A percentile compares a stretch with the other conserved stretches of the same genome.
Conservation (phyloP, 2,113 vertebrate species). For the Boleophthalmus pectinirostris region DNA sequence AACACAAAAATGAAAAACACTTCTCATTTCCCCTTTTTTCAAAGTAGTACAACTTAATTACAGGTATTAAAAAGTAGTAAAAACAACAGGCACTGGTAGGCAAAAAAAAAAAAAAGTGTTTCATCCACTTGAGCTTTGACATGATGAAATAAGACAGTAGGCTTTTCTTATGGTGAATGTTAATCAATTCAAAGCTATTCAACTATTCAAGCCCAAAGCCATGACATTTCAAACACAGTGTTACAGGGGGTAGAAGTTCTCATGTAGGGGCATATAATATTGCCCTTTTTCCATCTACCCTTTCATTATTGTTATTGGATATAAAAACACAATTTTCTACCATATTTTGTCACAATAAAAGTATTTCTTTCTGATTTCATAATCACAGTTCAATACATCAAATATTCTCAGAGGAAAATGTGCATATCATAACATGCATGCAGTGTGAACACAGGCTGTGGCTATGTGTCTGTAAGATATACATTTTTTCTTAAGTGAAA, state of each 20-base stretch:
- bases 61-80: slow-evolving; percentile 23
- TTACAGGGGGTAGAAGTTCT: slow-evolving; percentile 58
- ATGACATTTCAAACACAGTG: slow-evolving; percentile 78
- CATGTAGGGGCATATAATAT: slow-evolving; percentile 31
- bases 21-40: slow-evolving; percentile 7
- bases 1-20: slow-evolving; percentile 39
- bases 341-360: neutral
- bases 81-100: slow-evolving; percentile 43
- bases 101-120: slow-evolving; percentile 63
- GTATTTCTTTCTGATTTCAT: slow-evolving; percentile 6
- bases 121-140: slow-evolving; percentile 66
- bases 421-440: neutral
- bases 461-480: neutral
- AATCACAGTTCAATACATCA: slow-evolving; percentile 7
- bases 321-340: slow-evolving; percentile 11
- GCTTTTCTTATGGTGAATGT: slow-evolving; percentile 72
- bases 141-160: slow-evolving; percentile 73
- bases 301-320: neutral
- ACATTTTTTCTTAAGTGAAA: neutral
- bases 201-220: slow-evolving; percentile 75
- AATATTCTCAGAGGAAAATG: slow-evolving; percentile 76
- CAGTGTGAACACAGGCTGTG: slow-evolving; percentile 7
- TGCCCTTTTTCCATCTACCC: slow-evolving; percentile 32
- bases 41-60: slow-evolving; percentile 20
- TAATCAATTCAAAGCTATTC: slow-evolving; percentile 79